Conservation (phyloP, 2,888 invertebrate genomes). For the Fissipunctia ypsillon region DNA sequence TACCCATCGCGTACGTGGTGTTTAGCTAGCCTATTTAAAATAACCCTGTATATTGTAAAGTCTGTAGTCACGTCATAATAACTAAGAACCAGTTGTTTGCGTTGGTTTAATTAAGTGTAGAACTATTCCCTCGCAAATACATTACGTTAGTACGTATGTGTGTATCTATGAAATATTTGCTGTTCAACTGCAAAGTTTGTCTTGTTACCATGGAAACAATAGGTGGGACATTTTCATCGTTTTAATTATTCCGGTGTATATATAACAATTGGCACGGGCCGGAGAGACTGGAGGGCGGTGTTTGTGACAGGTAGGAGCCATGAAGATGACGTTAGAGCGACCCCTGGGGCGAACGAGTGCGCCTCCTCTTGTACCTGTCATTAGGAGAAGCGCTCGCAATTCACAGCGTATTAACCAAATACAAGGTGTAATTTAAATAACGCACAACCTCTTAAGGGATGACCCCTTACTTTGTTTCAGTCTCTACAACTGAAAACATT, state of each 20-base stretch:
- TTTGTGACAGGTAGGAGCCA: conserved; percentile 69
- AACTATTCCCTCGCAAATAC: conserved; percentile 58
- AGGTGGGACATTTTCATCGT: conserved; percentile 53
- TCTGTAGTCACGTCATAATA: conserved; percentile 58
- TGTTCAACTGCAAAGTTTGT: conserved; percentile 59
- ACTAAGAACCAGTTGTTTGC: conserved; percentile 68
- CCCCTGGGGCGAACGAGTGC: conserved; percentile 63
- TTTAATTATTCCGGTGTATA: conserved; percentile 67
- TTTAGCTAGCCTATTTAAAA: no score
- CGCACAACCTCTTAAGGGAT: no score
- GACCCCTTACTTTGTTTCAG: no score
- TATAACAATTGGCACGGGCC: conserved; percentile 54
- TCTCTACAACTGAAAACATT: no score
- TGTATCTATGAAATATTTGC: conserved; percentile 65
- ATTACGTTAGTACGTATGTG: conserved; percentile 33
- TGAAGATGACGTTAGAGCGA: conserved; percentile 64
- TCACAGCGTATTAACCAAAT: conserved; percentile 52
- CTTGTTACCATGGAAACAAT: conserved; percentile 50
- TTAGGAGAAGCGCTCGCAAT: conserved; percentile 49
- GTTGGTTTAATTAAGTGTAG: conserved; percentile 72
- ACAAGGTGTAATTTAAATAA: no score
- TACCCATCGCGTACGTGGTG: no score
- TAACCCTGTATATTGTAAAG: no score
- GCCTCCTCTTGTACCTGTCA: conserved; percentile 59
- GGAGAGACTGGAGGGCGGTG: conserved; percentile 48